Conservation (phyloP, 2,113 vertebrate species). For the Piliocolobus tephrosceles region DNA sequence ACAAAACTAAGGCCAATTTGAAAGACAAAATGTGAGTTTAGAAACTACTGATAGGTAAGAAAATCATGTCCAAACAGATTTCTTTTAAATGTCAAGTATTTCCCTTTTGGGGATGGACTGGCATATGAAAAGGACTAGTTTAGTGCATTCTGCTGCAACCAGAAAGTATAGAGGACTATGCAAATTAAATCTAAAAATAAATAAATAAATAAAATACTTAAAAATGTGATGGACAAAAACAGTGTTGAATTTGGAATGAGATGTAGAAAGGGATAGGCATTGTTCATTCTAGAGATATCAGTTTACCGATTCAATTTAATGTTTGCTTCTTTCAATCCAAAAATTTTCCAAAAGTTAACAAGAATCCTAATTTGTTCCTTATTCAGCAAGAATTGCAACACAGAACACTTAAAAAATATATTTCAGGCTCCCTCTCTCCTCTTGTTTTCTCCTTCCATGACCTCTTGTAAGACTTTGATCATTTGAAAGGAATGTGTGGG, state of each 20-base stretch:
- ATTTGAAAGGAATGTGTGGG: slow-evolving; percentile 77
- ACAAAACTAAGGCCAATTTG: not conserved
- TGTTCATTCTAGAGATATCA: not conserved
- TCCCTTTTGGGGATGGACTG: slow-evolving; percentile 73
- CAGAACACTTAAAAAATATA: not conserved
- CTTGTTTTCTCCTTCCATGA: slow-evolving; percentile 60
- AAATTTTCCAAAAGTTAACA: slow-evolving; percentile 36
- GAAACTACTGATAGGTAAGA: slow-evolving; percentile 23
- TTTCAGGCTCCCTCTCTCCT: not conserved
- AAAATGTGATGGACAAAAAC: not conserved
- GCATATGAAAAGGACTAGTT: slow-evolving; percentile 67
- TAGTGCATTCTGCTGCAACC: slow-evolving; percentile 41
- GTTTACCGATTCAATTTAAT: not conserved
- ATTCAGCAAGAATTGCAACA: slow-evolving; percentile 13
- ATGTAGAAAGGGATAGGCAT: not conserved
- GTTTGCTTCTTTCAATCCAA: not conserved
- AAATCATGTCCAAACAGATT: slow-evolving; percentile 74
- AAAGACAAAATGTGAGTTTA: slow-evolving; percentile 40
- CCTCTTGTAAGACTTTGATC: slow-evolving; percentile 72
- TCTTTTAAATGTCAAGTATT: slow-evolving; percentile 59
- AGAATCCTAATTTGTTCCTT: not conserved
- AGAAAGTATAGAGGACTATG: slow-evolving; percentile 59
- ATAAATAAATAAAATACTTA: not conserved
- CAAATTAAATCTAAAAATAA: slow-evolving; percentile 46
- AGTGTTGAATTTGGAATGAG: not conserved